Evolutionary conservation across 2,113 vertebrate species (phyloP).

Genomic region (Gorsachius goisagi): DNA sequence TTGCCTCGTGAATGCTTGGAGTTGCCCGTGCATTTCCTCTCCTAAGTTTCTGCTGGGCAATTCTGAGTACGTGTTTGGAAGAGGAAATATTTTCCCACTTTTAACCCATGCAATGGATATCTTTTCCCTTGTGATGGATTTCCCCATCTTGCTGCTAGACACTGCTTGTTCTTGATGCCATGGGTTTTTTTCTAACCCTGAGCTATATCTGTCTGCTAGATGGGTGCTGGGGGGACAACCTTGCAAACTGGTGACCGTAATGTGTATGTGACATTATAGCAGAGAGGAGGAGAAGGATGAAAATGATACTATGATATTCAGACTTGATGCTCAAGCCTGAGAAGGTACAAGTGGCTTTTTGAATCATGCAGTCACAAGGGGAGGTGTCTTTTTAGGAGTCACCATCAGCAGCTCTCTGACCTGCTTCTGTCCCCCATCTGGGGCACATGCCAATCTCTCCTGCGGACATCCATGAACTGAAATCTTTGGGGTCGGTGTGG

Average conservation of each 20-base stretch:
- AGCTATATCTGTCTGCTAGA: neutral
- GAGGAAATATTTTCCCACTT: neutral
- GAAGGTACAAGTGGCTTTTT: neutral
- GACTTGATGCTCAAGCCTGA: neutral
- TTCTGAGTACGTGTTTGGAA: neutral
- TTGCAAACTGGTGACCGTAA: neutral
- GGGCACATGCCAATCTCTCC: rapidly evolving
- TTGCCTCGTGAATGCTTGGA: neutral
- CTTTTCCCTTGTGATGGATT: neutral
- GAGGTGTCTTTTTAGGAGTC: neutral
- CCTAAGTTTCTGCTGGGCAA: neutral
- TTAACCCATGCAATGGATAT: neutral
- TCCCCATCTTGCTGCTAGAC: neutral
- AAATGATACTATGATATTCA: neutral
- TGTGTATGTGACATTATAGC: neutral
- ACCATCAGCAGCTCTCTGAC: neutral
- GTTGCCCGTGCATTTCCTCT: neutral
- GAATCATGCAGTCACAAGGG: neutral
- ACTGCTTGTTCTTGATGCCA: neutral
- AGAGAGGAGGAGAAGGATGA: neutral
- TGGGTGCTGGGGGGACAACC: neutral
- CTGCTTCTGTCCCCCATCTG: neutral
- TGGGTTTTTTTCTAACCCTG: neutral
- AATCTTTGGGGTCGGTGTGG: neutral
- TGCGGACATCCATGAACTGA: neutral